These are phyloP conservation scores for Drosophila leontia DNA, from an alignment of 1,140 invertebrate genomes.

Conservation along the genomic window DNA sequence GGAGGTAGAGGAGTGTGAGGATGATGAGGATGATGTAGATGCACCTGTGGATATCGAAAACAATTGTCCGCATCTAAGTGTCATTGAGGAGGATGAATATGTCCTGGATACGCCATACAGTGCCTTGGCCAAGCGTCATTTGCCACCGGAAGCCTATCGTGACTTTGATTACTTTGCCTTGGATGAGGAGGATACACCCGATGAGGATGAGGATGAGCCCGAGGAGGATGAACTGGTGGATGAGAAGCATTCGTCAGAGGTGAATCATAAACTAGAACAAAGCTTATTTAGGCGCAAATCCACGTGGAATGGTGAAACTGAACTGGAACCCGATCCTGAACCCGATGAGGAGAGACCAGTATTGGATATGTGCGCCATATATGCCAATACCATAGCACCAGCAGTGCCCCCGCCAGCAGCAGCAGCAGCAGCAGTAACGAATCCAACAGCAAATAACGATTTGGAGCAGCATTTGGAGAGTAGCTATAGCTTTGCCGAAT, in stretches of 20 bases:
- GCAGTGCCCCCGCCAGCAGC: background rate
- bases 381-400: conserved; percentile 13
- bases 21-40: conserved; percentile 29
- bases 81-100: conserved; percentile 68
- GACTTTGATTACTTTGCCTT: conserved; percentile 72
- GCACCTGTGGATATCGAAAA: conserved; percentile 36
- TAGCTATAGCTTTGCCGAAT: conserved; percentile 78
- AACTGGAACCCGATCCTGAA: conserved; percentile 27
- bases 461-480: conserved; percentile 57
- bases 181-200: conserved; percentile 56
- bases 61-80: conserved; percentile 23
- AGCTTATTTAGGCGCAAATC: conserved; percentile 56
- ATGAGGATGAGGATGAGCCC: conserved; percentile 39
- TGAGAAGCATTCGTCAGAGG: background rate
- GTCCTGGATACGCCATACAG: conserved; percentile 66
- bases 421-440: conserved; percentile 1
- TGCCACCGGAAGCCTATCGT: conserved; percentile 73
- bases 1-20: conserved; percentile 25
- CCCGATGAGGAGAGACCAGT: conserved; percentile 1
- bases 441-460: background rate
- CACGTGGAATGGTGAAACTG: conserved; percentile 15
- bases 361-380: conserved; percentile 35
- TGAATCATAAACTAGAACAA: conserved; percentile 9
- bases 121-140: conserved; percentile 77
- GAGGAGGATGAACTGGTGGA: conserved; percentile 20